Conservation (phyloP, 2,797 vertebrate genomes). For the Pangasius krempfi region DNA sequence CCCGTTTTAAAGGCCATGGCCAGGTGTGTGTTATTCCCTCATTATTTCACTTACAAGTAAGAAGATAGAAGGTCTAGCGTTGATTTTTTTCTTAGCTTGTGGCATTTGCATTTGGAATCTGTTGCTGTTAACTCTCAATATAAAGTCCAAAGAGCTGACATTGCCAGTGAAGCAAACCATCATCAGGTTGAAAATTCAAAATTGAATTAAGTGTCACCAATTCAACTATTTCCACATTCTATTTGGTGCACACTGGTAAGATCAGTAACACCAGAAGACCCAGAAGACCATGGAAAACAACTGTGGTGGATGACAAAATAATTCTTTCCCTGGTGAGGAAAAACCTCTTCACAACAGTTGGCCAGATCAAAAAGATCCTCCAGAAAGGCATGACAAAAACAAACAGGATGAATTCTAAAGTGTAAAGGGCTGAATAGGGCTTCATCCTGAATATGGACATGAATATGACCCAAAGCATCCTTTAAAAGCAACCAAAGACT, state of each 20-base stretch:
- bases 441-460: neutral
- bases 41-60: too few relatives aligned
- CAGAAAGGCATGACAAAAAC: neutral
- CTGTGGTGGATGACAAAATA: neutral
- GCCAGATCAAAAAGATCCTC: conserved; percentile 56
- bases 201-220: neutral
- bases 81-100: too few relatives aligned
- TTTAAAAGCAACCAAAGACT: neutral
- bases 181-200: neutral
- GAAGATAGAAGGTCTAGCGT: too few relatives aligned
- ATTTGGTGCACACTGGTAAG: neutral
- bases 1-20: neutral
- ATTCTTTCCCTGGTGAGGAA: neutral
- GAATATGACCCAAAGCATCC: neutral
- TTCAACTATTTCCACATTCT: neutral
- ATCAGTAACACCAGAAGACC: neutral
- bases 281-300: neutral
- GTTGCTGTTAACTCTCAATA: neutral
- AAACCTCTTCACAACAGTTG: conserved; percentile 56
- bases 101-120: too few relatives aligned
- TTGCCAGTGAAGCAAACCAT: too few relatives aligned
- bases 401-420: neutral
- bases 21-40: too few relatives aligned
- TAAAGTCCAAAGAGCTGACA: too few relatives aligned
- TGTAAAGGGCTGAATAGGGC: neutral